Base-by-base conservation (phyloP, 2,113 vertebrate species). In the Tautogolabrus adspersus region DNA sequence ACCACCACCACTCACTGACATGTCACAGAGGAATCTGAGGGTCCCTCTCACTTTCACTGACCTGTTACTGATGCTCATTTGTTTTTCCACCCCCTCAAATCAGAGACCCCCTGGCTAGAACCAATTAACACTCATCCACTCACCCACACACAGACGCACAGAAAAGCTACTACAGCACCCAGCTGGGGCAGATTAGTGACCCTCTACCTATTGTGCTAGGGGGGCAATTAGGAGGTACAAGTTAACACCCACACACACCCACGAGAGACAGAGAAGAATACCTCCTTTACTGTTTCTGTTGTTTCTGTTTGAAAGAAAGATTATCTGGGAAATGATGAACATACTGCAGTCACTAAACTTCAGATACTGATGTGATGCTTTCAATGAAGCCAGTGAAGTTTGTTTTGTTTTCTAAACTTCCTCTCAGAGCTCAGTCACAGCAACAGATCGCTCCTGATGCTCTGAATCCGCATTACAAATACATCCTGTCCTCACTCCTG, bases 111-210 rank as follows among this genome's bases (percentile, higher is more conserved):
- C 88, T 77, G 72, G 81, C 64, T 66, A 78, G 82, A 69, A 81
- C 79, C 92, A 94, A 93, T 94, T 94, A 94, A 77, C 90, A 89
- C 73, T 66, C 66, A 79, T 77, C 70, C 71, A 66, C 74, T 68
- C 60, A 54, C 40, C 66, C 34, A 21, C 61, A 51, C 66, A n/a
- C 49, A 69, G 64, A 68, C n/a, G n/a, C n/a, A n/a, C n/a, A n/a
- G n/a, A 69, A 60, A 66, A 40, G 34, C 63, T 58, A 22, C 72
- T 34, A 55, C 59, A 68, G 75, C 72, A 66, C 44, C 85, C 88
- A 86, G 75, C 86, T 89, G 88, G 56, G 84, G 23, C 71, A 77
- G 74, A 82, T 91, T 82, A 90, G 74, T 26, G 30, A 34, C 73
- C 81, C 72, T 78, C 55, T 75, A 23, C 75, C 83, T 30, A 73